These are phyloP conservation scores for Rhinogobius similis DNA, from an alignment of 2,113 vertebrate species.

Conservation along the genomic window DNA sequence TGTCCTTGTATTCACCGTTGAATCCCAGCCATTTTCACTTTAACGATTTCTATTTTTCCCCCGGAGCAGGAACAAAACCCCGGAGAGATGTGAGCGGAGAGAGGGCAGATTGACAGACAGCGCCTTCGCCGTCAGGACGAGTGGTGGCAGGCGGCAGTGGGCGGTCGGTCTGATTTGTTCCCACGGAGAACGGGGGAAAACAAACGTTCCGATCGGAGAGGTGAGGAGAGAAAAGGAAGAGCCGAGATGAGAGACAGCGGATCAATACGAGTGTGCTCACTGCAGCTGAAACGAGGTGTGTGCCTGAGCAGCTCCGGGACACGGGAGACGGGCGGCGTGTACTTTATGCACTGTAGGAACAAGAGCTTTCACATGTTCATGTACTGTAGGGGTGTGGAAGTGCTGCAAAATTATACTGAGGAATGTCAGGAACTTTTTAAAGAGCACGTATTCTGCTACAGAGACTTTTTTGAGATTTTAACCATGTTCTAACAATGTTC, in stretches of 20 bases:
- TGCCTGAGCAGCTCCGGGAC: not conserved
- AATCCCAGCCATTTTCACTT: not conserved
- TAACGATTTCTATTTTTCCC: not conserved
- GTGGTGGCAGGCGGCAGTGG: conserved; percentile 40
- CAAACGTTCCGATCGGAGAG: conserved; percentile 16
- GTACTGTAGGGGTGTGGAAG: too few relatives aligned
- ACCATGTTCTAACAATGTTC: too few relatives aligned
- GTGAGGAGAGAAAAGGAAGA: conserved; percentile 25
- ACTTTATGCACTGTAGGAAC: not conserved
- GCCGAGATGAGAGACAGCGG: conserved; percentile 33
- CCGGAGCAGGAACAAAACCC: conserved; percentile 3
- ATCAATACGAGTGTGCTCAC: conserved; percentile 29
- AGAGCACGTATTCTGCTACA: too few relatives aligned
- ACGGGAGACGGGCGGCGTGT: not conserved
- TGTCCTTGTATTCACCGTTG: too few relatives aligned
- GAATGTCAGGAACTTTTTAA: too few relatives aligned
- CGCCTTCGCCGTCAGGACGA: not conserved
- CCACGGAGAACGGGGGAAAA: conserved; percentile 20
- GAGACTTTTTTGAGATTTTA: too few relatives aligned
- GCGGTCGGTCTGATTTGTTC: conserved; percentile 27
- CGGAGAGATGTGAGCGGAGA: not conserved
- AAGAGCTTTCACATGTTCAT: not conserved
- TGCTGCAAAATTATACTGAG: too few relatives aligned
- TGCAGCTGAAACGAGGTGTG: conserved; percentile 10
- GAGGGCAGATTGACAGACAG: conserved; percentile 40